phyloP scores from a whole-genome alignment of 2,113 vertebrate genomes.

The Menidia beryllina region DNA sequence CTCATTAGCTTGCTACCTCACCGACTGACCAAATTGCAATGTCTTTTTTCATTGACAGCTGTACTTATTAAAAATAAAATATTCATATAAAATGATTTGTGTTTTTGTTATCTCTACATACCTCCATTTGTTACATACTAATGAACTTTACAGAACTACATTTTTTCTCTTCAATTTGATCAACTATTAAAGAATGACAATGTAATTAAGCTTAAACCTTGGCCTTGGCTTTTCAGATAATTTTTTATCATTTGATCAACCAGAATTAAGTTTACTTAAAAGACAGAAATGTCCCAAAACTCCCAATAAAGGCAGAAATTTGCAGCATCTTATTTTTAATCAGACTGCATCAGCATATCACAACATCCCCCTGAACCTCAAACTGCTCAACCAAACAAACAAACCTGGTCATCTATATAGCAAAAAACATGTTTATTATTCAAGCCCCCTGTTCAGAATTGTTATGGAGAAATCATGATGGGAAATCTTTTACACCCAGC shows the following conservation, averaged over 20 bases:
- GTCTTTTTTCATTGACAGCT: background rate
- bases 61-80: background rate
- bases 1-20: background rate
- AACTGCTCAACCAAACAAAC: conserved; percentile 40
- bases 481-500: conserved; percentile 56
- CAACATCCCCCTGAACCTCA: conserved; percentile 45
- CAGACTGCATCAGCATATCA: background rate
- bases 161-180: too few species aligned
- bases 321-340: background rate
- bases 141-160: too few species aligned
- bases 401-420: conserved; percentile 36
- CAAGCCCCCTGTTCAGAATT: conserved; percentile 35
- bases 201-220: background rate
- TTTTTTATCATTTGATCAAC: background rate
- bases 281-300: background rate
- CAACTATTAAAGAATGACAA: too few species aligned
- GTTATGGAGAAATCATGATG: conserved; percentile 39
- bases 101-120: background rate
- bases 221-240: background rate
- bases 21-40: background rate
- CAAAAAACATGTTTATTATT: conserved; percentile 58
- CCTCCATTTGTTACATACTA: background rate
- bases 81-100: too few species aligned
- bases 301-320: background rate
- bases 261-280: background rate